Base-by-base conservation (phyloP, 1,140 invertebrate genomes). In the Drosophila mayri region DNA sequence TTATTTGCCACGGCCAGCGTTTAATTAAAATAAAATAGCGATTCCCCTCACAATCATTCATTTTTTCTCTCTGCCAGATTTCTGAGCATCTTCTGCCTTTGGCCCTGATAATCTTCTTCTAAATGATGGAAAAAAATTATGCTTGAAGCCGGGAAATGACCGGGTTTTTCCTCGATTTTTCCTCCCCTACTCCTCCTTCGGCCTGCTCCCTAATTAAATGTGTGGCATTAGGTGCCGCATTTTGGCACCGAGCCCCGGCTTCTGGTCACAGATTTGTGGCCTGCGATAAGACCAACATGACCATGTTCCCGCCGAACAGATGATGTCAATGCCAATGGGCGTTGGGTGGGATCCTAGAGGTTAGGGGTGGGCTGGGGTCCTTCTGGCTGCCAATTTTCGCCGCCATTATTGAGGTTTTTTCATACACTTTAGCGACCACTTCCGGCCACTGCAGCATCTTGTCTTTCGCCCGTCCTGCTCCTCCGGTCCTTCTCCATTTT, bases 1-100 rank as follows among this genome's bases (percentile, higher is more conserved):
- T 44, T 60, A 63, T n/a, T 6, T 62, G 40, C 65, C n/a, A n/a
- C 18, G 28, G 20, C 37, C 40, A 30, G 46, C 43, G 47, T 77
- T 70, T 87, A 83, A 87, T 87, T 87, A 79, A 87, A 88, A 72
- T 77, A 59, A 65, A 77, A 70, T 73, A 79, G 57, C 72, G 60
- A 80, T 64, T 73, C 67, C 62, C 52, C 66, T 44, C 43, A 43
- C 22, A 22, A 22, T 22, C n/a, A n/a, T n/a, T n/a, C n/a, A n/a
- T 22, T 2, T 78, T 87, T 57, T 47, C 62, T 30, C 18, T 40
- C 11, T 20, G 43, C 52, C 10, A 5, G 46, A 46, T 55, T 72
- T 54, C 38, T 52, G 72, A 20, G 22, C 49, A 38, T 68, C 75
- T 49, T 50, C 64, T 9, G 54, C 66, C 38, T 55, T 22, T 47